Base-by-base conservation (phyloP, 37 sponge, comb jelly and placozoan species). In the Aplysina aerophoba region DNA sequence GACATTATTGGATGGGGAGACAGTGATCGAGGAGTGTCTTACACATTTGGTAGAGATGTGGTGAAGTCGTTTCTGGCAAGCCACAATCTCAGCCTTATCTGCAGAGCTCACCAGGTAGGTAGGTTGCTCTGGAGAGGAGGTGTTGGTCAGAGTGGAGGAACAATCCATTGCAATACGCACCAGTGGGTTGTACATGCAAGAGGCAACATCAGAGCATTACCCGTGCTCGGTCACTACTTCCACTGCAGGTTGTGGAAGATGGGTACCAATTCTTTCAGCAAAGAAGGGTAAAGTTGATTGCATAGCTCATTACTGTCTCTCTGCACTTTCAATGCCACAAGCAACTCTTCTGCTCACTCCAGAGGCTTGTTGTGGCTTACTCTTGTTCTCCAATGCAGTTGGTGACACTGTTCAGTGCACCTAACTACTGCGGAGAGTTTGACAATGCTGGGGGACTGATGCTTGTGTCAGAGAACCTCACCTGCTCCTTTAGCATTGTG, bases 1-100 rank as follows among this genome's bases (percentile, higher is more conserved):
- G 98, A 97, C 53, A 91, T 97, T 17, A 63, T 85, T 4, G 98
- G 98, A 5, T 97, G 96, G 94, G 98, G 98, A n/a, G 98, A 97
- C 50, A 97, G 86, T 87, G 98, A 98, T 69, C 61, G 97, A 57
- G 97, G 97, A 2, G 94, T 96, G 35, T 93, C 94, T 59, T 96
- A 93, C 83, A 96, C 97, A 0, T 96, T 96, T 88, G 97, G 97
- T 13, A 60, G 92, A 41, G 94, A 96, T 80, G 88, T 93, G 44
- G 97, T 96, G 30, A 90, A 84, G 44, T 86, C 89, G 21, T 93
- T 93, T 57, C 86, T 91, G 11, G 78, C 89, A 71, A 85, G 69
- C 58, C 85, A 89, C 74, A 79, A 84, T 12, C 81, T 93, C 31
- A 91, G 94, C 87, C 90, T 96, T 15, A 91, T 96, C 19, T 93